Evolutionary conservation across 2,888 invertebrate genomes (phyloP).

Genomic region (Leptopilina syphax): DNA sequence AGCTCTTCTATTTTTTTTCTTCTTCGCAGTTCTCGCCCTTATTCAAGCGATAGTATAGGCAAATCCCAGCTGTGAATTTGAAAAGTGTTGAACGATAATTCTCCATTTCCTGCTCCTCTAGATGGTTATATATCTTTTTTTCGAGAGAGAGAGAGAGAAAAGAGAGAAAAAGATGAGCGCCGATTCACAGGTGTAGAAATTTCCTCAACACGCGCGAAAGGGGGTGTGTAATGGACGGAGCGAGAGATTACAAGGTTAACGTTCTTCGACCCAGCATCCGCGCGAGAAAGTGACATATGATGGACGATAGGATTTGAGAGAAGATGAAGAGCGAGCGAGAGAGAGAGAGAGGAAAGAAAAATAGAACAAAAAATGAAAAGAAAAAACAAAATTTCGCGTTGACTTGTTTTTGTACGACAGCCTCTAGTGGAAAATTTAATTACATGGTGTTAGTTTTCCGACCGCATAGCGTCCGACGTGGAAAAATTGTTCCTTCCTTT

Average conservation of each 20-base stretch:
- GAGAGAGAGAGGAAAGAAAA: constrained; percentile 13
- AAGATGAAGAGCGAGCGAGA: background rate
- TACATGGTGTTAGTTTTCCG: constrained; percentile 47
- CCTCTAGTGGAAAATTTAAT: constrained; percentile 54
- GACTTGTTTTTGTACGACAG: constrained; percentile 10
- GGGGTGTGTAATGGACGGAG: constrained; percentile 13
- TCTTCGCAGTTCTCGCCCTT: constrained; percentile 10
- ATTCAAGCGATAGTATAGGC: constrained; percentile 47
- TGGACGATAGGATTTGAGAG: constrained; percentile 28
- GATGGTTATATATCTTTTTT: constrained; percentile 33
- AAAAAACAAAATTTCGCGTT: constrained; percentile 34
- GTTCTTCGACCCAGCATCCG: constrained; percentile 16
- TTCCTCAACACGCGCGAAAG: constrained; percentile 3
- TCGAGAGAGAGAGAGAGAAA: background rate
- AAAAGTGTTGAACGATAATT: constrained; percentile 65
- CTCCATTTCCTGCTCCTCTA: constrained; percentile 50
- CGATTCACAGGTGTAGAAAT: constrained; percentile 52
- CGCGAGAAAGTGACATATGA: constrained; percentile 39
- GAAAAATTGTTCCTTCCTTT: constrained; percentile 33
- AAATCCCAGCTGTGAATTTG: constrained; percentile 67
- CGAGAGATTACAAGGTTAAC: constrained; percentile 45
- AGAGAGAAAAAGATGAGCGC: constrained; percentile 20
- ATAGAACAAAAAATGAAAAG: no score
- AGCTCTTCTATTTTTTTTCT: background rate
- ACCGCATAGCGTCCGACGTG: constrained; percentile 32